Base-by-base conservation (phyloP, 2,113 vertebrate genomes). In the Aldabrachelys gigantea region DNA sequence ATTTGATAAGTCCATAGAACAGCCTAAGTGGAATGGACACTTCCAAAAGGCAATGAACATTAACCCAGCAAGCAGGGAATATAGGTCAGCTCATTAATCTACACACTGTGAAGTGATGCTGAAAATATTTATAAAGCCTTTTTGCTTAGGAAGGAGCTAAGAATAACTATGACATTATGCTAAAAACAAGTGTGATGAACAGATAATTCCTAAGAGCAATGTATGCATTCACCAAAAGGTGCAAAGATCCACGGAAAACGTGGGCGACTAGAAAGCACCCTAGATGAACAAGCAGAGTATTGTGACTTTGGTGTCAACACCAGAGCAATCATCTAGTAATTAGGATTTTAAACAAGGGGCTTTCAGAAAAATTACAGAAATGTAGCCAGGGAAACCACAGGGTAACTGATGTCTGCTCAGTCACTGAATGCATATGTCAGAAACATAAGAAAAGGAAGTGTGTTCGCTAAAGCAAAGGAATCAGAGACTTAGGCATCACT, bases 151-250 rank as follows among this genome's bases (percentile, higher is more conserved):
- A 97, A 95, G 91, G 93, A 97, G 93, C 93, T 94, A 79, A 96
- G 84, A 95, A 83, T 96, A 93, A 96, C 96, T 96, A 95, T 83
- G 85, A 94, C 94, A 95, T 95, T 93, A 95, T 95, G 91, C 84
- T 95, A 90, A 94, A 94, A 96, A 0, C 92, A 95, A n/a, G 52
- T 94, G 93, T 94, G 94, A 93, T 92, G 96, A 95, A 96, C 95
- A 97, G 86, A 2, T 21, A 88, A 90, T 87, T 95, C 82, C 93
- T 94, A 87, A 89, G 79, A 88, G 92, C 93, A 95, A 92, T 91
- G 80, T 94, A 5, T 81, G 41, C 29, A 76, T 65, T 89, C 92
- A 96, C 87, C 52, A 89, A 84, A 92, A 96, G 95, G 95, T 83
- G 93, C 91, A 93, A 91, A 91, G 94, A 75, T 4, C 90, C 90